Evolutionary conservation across 2,888 invertebrate genomes (phyloP), one percentile per base, ranked within the genome.

Genomic region (Drosophila siamana): DNA sequence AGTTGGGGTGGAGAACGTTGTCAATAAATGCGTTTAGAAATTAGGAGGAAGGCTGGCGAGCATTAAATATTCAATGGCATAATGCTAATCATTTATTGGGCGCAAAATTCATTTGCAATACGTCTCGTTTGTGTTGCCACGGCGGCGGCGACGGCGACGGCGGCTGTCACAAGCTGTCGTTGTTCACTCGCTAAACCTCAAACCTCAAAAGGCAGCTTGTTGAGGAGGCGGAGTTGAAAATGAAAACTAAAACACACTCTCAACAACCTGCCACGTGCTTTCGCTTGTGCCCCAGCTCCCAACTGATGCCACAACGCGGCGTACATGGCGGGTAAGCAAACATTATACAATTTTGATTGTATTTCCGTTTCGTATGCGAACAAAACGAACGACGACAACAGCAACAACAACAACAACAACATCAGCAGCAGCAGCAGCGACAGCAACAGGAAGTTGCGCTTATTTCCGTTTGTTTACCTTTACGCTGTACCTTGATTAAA

Each of bases 381-480:
- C 60, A 63, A 40, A 60, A 61, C 55, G 59, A 77, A 59, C 74
- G 69, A 33, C 19, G 59, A 44, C 47, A 6, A 64, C 28, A n/a
- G n/a, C n/a, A 63, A 40, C 62, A 61, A 59, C 61, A 77, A 59
- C 74, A 69, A 33, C 19, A 62, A 44, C 47, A 6, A 64, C 28
- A n/a, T n/a, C 63, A 77, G 56, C 74, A 70, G 28, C 22, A 62
- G 41, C 47, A 59, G 48, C 86, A 78, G 64, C 73, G 55, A 86
- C 84, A 79, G 68, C 84, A 74, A 80, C 88, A 78, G 85, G 85
- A 85, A 85, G 85, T 79, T 88, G 87, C 87, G 89, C 85, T 88
- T 83, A 88, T 85, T 88, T 85, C 85, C 85, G 87, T 86, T 88
- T 85, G 79, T 85, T 85, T 85, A 88, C 87, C 83, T 88, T 77